These are phyloP conservation scores for Oriolus oriolus DNA, from an alignment of 2,113 vertebrate species.

Conservation along the genomic window DNA sequence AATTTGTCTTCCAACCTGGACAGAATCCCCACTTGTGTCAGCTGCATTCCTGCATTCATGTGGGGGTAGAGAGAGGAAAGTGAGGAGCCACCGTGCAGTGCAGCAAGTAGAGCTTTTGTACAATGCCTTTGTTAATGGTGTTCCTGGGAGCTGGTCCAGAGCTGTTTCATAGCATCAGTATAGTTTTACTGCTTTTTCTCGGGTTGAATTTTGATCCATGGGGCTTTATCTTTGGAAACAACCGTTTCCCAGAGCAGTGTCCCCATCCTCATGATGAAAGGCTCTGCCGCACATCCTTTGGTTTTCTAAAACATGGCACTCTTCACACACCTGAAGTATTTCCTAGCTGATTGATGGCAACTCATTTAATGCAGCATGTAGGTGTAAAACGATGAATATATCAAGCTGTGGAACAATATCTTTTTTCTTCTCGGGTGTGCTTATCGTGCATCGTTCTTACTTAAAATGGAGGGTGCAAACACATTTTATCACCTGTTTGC, in stretches of 20 bases:
- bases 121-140: neutral
- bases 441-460: neutral
- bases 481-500: conserved; percentile 38
- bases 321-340: neutral
- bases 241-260: neutral
- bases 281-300: neutral
- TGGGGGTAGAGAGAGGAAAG: neutral
- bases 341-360: conserved; percentile 12
- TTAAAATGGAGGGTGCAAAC: neutral
- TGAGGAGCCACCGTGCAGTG: neutral
- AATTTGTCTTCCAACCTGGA: neutral
- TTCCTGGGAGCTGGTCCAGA: conserved; percentile 19
- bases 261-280: neutral
- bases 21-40: neutral
- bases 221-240: conserved; percentile 37
- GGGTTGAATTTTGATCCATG: neutral
- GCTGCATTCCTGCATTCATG: neutral
- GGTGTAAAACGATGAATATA: conserved; percentile 30
- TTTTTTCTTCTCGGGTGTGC: neutral
- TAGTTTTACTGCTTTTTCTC: neutral
- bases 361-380: neutral
- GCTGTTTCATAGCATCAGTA: neutral
- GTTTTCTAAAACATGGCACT: neutral
- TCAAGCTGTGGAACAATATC: neutral
- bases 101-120: neutral